phyloP scores from a whole-genome alignment of 1,140 invertebrate genomes.

The Heliconius hermathena region DNA sequence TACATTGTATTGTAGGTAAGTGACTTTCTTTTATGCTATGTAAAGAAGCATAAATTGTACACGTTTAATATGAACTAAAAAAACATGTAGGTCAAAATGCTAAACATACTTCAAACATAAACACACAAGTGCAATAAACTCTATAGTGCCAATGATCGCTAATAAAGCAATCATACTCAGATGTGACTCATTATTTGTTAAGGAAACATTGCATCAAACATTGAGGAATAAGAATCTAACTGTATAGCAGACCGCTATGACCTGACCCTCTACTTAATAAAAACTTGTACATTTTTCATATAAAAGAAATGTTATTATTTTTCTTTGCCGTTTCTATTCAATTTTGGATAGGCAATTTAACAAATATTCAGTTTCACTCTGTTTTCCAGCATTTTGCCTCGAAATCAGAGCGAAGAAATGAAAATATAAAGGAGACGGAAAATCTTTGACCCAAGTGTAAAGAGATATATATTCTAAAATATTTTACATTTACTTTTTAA shows the following conservation, averaged over 20 bases:
- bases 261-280: constrained; percentile 15
- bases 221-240: constrained; percentile 50
- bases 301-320: neutral
- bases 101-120: constrained; percentile 39
- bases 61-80: neutral
- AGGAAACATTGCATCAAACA: constrained; percentile 66
- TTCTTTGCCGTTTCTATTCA: neutral
- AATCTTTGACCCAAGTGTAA: no score
- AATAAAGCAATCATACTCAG: constrained; percentile 48
- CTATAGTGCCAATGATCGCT: constrained; percentile 59
- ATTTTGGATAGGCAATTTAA: neutral
- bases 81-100: constrained; percentile 44
- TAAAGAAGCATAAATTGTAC: neutral
- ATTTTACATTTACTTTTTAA: no score
- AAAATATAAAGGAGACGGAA: no score
- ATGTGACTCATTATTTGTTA: constrained; percentile 65
- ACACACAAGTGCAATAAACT: constrained; percentile 61
- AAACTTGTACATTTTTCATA: neutral
- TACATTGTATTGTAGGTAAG: no score
- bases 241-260: constrained; percentile 53
- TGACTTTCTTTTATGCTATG: no score
- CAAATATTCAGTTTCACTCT: no score
- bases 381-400: no score
- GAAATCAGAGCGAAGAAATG: no score
- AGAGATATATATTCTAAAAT: no score